Conservation (phyloP, 2,888 invertebrate species). For the Drosophila borborema region DNA sequence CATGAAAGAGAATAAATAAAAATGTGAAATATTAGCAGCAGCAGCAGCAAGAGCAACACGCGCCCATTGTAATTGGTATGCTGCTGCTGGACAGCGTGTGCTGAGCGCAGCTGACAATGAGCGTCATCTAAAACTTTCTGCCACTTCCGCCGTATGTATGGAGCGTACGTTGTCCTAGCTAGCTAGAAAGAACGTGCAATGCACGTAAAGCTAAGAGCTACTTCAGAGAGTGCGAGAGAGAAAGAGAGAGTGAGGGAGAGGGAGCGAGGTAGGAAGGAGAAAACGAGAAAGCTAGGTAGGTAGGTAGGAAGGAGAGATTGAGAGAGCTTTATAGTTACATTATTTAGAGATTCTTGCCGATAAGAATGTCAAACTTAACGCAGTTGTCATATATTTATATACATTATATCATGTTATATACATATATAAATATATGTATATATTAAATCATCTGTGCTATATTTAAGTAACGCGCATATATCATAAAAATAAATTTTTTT, state of each 20-base stretch:
- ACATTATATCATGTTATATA: not conserved
- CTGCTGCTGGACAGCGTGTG: not conserved
- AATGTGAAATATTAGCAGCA: not conserved
- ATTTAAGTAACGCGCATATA: not conserved
- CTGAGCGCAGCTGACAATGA: slow-evolving; percentile 41
- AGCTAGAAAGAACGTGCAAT: slow-evolving; percentile 34
- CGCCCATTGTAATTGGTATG: slow-evolving; percentile 2
- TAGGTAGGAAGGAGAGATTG: not conserved
- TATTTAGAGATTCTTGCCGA: not conserved
- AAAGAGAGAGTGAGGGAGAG: not conserved
- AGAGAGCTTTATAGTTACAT: not conserved
- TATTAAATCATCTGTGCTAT: not conserved
- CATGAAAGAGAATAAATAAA: not conserved
- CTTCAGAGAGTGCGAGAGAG: slow-evolving; percentile 23
- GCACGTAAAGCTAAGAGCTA: slow-evolving; percentile 25
- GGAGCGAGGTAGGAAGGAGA: not conserved
- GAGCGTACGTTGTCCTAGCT: slow-evolving; percentile 33
- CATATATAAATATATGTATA: not conserved
- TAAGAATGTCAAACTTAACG: not conserved
- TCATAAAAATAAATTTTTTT: not conserved
- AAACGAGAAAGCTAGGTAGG: not conserved
- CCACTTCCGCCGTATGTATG: slow-evolving; percentile 35
- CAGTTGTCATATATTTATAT: not conserved
- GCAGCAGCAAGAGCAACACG: not conserved
- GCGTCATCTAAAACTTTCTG: slow-evolving; percentile 33